These are phyloP conservation scores for Diarsia dahlii DNA, from an alignment of 2,888 invertebrate species.

Conservation along the genomic window DNA sequence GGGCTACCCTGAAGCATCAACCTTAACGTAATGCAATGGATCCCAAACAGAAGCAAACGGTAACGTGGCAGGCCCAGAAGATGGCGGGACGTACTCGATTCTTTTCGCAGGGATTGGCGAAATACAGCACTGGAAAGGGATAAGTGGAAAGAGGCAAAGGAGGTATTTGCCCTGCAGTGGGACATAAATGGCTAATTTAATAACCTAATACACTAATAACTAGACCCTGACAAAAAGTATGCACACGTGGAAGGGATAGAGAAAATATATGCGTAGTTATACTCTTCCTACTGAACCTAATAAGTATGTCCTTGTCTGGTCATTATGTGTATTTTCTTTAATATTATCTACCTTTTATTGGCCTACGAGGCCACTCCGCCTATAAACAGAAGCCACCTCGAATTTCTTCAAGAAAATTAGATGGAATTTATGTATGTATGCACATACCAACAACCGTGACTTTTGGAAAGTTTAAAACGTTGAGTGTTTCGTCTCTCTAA, in stretches of 20 bases:
- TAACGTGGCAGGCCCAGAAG: too few relatives aligned
- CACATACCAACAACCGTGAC: slow-evolving; percentile 13
- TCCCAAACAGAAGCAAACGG: too few relatives aligned
- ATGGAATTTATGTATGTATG: slow-evolving; percentile 56
- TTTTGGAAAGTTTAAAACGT: slow-evolving; percentile 52
- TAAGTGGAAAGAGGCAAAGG: too few relatives aligned
- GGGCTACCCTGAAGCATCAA: too few relatives aligned
- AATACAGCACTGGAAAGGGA: too few relatives aligned
- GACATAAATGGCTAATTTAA: too few relatives aligned
- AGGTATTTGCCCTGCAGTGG: too few relatives aligned
- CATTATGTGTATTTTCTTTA: background rate
- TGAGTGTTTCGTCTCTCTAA: slow-evolving; percentile 34
- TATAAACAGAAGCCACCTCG: background rate
- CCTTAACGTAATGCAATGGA: background rate
- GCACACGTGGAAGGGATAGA: background rate
- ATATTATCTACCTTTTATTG: too few relatives aligned
- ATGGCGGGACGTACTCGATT: too few relatives aligned
- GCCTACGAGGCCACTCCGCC: background rate
- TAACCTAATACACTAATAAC: too few relatives aligned
- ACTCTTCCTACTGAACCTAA: background rate
- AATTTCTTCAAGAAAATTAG: slow-evolving; percentile 2
- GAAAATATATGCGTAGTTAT: background rate
- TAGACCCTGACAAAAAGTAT: background rate
- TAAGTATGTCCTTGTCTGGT: background rate
- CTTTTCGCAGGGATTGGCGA: too few relatives aligned